Conservation (phyloP, 1,140 invertebrate genomes). For the Lysiphlebus fabarum region DNA sequence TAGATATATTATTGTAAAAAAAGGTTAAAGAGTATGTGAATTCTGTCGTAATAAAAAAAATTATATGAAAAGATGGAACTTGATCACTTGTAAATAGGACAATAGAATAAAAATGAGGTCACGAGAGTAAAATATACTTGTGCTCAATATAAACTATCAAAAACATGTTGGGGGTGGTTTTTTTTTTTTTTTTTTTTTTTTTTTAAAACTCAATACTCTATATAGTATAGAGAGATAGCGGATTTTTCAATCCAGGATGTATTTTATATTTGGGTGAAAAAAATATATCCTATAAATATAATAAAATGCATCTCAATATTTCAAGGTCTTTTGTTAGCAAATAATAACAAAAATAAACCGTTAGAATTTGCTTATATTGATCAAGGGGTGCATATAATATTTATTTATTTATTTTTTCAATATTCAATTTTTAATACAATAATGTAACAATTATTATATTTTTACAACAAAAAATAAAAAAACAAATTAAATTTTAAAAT, state of each 20-base stretch:
- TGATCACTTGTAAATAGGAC: slow-evolving; percentile 25
- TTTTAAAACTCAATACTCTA: background rate
- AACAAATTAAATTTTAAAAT: too few relatives aligned
- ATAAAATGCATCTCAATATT: slow-evolving; percentile 6
- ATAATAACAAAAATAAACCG: slow-evolving; percentile 20
- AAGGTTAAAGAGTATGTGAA: too few relatives aligned
- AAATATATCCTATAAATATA: slow-evolving; percentile 8
- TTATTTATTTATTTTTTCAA: background rate
- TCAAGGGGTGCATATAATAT: slow-evolving; percentile 6
- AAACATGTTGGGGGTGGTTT: slow-evolving; percentile 34
- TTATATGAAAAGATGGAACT: slow-evolving; percentile 22
- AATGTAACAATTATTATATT: too few relatives aligned
- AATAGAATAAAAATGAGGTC: slow-evolving; percentile 36
- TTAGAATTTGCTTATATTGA: slow-evolving; percentile 21
- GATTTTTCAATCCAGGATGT: slow-evolving; percentile 30
- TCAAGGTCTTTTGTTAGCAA: slow-evolving; percentile 8
- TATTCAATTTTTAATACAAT: background rate
- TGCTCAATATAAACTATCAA: slow-evolving; percentile 38
- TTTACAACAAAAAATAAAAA: too few relatives aligned
- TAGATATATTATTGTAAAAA: too few relatives aligned
- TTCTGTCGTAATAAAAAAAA: slow-evolving; percentile 8
- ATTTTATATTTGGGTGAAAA: slow-evolving; percentile 27
- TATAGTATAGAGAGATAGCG: slow-evolving; percentile 38
- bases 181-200: slow-evolving; percentile 25
- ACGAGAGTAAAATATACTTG: slow-evolving; percentile 39